Percentiles rank a stretch among this genome's conserved stretches.
Conservation (phyloP, 2,797 vertebrate species). For the Discoglossus pictus region DNA sequence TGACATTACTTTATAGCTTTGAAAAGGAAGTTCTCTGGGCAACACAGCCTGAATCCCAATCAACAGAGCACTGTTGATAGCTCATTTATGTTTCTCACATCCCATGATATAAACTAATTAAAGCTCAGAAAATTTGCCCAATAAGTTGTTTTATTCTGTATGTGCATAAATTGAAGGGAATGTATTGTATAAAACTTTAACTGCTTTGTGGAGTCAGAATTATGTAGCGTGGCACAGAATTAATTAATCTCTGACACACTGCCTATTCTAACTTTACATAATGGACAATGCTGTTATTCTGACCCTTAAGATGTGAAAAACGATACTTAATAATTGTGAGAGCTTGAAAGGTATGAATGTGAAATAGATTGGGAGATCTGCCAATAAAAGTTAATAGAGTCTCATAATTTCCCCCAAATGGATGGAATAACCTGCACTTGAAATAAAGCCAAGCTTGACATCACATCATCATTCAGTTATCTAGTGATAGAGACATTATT, state of each 20-base stretch:
- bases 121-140: too few species aligned
- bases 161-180: too few species aligned
- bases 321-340: constrained; percentile 52
- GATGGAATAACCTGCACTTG: constrained; percentile 59
- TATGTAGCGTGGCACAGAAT: neutral
- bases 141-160: too few species aligned
- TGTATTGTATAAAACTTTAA: too few species aligned
- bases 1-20: too few species aligned
- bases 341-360: constrained; percentile 58
- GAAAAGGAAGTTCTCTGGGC: too few species aligned
- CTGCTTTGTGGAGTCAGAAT: constrained; percentile 5
- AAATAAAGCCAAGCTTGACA: constrained; percentile 62
- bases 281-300: constrained; percentile 23
- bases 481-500: constrained; percentile 61
- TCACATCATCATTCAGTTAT: constrained; percentile 59
- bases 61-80: too few species aligned
- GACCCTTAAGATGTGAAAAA: constrained; percentile 54
- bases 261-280: constrained; percentile 13
- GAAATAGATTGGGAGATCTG: constrained; percentile 61
- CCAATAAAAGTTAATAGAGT: constrained; percentile 64
- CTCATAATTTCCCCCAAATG: constrained; percentile 60
- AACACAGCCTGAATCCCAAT: too few species aligned
- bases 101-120: too few species aligned
- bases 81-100: too few species aligned
- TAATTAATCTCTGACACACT: constrained; percentile 12